Evolutionary conservation across 2,888 invertebrate genomes (phyloP), one percentile per base, ranked within the genome.

Genomic region (Protodeltote pygarga): DNA sequence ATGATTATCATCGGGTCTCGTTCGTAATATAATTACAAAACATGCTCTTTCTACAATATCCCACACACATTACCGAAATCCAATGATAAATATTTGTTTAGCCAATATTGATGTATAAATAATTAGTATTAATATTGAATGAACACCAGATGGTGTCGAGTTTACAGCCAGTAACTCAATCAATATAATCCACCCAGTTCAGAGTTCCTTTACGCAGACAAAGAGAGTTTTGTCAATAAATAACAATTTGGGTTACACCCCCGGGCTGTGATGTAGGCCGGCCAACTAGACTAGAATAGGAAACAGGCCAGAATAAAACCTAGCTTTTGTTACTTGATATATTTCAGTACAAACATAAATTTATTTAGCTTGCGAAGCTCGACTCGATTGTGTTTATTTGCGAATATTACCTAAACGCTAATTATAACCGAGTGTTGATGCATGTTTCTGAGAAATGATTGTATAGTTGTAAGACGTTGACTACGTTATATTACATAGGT

Each of bases 51-150:
- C 19, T 24, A 3, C 28, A 34, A 20, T 23, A 33, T 53, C 32
- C 32, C 27, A 47, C 47, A 28, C 13, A 33, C 25, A 38, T 41
- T 61, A 29, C 37, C 13, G 25, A 54, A 61, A 49, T 28, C 49
- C 9, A 39, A 44, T 21, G 24, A 27, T 38, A 55, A 20, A 29
- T 49, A 49, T 62, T 55, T 62, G 14, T 25, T 11, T 24, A 35
- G 49, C 21, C 42, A 48, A 63, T 58, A 58, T 44, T 44, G 42
- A 40, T n/a, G n/a, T n/a, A 46, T 33, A 40, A 13, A 38, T 42
- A 25, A 52, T 45, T 64, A 53, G n/a, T n/a, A 58, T 61, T 42
- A 60, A 57, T 61, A 47, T 63, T 63, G 35, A 47, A 63, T 37
- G 11, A 42, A 28, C 21, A 23, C 35, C 52, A 63, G 39, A 65